Conservation (phyloP, 2,113 vertebrate genomes). For the Leptosomus discolor region DNA sequence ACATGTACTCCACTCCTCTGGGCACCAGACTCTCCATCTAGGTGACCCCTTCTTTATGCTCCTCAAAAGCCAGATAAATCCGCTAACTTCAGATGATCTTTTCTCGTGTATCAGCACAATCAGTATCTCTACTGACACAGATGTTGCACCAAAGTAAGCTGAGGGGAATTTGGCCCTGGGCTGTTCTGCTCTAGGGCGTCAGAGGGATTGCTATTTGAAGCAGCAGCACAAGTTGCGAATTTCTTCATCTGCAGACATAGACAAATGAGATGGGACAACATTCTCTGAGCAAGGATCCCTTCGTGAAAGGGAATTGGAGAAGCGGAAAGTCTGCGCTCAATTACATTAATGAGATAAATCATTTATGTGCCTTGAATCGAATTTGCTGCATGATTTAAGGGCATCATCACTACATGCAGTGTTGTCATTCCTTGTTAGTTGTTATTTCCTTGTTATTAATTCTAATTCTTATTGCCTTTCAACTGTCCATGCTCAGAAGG, state of each 20-base stretch:
- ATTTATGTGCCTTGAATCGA: neutral
- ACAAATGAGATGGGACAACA: neutral
- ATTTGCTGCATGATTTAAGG: slow-evolving; percentile 26
- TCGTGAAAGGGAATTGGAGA: neutral
- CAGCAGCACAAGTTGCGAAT: neutral
- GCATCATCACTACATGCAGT: neutral
- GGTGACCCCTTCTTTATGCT: neutral
- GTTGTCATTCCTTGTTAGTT: slow-evolving; percentile 45
- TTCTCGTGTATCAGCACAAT: neutral
- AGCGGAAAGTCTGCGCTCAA: neutral
- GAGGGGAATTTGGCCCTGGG: neutral
- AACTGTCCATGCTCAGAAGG: neutral
- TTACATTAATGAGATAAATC: slow-evolving; percentile 13
- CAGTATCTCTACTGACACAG: neutral
- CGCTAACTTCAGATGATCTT: neutral
- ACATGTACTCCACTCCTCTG: neutral
- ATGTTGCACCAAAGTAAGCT: neutral
- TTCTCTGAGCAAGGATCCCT: neutral
- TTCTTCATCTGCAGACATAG: neutral
- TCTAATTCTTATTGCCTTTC: slow-evolving; percentile 27
- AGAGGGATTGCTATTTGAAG: neutral
- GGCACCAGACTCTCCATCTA: neutral
- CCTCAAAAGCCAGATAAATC: neutral
- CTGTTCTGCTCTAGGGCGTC: neutral
- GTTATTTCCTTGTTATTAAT: slow-evolving; percentile 42